Evolutionary conservation across 1,140 invertebrate species (phyloP).

Genomic region (Drosophila rhopaloa): DNA sequence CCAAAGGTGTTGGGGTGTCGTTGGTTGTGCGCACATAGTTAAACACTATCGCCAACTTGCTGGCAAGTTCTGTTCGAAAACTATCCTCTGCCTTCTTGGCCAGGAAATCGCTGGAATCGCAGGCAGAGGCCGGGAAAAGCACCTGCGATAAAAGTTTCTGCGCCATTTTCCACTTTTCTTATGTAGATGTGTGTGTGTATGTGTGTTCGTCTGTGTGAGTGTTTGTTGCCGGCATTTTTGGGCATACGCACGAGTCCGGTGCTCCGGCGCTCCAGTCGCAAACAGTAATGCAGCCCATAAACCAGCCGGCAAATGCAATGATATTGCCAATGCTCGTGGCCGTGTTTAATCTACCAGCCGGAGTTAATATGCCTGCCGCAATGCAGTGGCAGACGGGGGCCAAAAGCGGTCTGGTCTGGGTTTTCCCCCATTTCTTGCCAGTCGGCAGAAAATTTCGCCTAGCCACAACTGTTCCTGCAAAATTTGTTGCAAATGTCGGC

Average conservation of each 20-base stretch:
- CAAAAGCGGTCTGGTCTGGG: not conserved
- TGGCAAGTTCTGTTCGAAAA: conserved; percentile 59
- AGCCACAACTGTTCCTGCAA: conserved; percentile 6
- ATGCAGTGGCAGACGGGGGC: conserved; percentile 46
- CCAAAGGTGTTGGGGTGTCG: conserved; percentile 35
- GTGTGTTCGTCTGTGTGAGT: conserved; percentile 4
- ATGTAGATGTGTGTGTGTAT: conserved; percentile 23
- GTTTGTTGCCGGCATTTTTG: conserved; percentile 32
- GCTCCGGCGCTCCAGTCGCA: conserved; percentile 9
- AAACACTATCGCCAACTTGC: conserved; percentile 79
- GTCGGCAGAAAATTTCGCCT: conserved; percentile 30
- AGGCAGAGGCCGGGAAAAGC: conserved; percentile 46
- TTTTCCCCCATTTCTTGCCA: conserved; percentile 23
- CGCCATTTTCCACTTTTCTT: conserved; percentile 74
- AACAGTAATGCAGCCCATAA: conserved; percentile 61
- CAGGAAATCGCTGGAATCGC: conserved; percentile 69
- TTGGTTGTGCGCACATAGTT: conserved; percentile 64
- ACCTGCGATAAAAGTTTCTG: conserved; percentile 80
- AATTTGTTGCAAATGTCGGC: conserved; percentile 16
- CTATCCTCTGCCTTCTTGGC: conserved; percentile 43
- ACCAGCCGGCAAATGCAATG: conserved; percentile 67
- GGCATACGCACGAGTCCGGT: conserved; percentile 42
- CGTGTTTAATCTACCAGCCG: conserved; percentile 60
- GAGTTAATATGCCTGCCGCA: conserved; percentile 52
- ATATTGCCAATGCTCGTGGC: conserved; percentile 49